phyloP scores from a whole-genome alignment of 2,888 invertebrate genomes.

The Sepiola atlantica region DNA sequence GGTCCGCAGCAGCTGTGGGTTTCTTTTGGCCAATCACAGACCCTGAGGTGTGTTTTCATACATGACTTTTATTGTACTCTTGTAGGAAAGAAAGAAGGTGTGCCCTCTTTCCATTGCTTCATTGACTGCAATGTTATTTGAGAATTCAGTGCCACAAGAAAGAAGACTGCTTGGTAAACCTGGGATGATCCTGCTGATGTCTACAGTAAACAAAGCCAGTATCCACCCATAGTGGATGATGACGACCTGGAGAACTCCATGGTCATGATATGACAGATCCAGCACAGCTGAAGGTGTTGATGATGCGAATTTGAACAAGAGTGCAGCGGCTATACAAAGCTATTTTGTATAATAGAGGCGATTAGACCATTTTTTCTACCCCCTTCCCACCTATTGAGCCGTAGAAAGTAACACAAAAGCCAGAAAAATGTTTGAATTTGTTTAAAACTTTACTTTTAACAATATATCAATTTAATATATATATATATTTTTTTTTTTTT shows the following conservation, averaged over 20 bases:
- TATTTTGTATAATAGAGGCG: too few species aligned
- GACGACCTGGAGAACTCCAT: conserved; percentile 53
- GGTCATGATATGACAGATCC: conserved; percentile 54
- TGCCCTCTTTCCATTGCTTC: conserved; percentile 57
- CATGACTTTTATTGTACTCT: conserved; percentile 53
- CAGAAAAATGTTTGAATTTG: too few species aligned
- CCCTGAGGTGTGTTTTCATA: conserved; percentile 53
- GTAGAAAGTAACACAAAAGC: too few species aligned
- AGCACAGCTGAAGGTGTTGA: too few species aligned
- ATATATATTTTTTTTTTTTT: too few species aligned
- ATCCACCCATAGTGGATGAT: conserved; percentile 48
- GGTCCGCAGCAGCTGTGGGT: conserved; percentile 53
- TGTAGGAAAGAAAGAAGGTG: conserved; percentile 51
- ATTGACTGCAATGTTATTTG: conserved; percentile 58
- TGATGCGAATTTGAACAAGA: too few species aligned
- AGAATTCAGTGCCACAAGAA: conserved; percentile 55
- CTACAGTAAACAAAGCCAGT: conserved; percentile 40
- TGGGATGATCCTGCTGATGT: conserved; percentile 53
- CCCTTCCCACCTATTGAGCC: too few species aligned
- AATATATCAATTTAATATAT: too few species aligned
- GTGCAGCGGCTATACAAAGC: too few species aligned
- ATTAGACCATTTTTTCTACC: too few species aligned
- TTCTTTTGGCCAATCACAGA: conserved; percentile 53
- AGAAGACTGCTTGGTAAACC: conserved; percentile 57
- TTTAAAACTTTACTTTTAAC: too few species aligned